Evolutionary conservation across 1,140 invertebrate species (phyloP).

Genomic region (Proales similis): DNA sequence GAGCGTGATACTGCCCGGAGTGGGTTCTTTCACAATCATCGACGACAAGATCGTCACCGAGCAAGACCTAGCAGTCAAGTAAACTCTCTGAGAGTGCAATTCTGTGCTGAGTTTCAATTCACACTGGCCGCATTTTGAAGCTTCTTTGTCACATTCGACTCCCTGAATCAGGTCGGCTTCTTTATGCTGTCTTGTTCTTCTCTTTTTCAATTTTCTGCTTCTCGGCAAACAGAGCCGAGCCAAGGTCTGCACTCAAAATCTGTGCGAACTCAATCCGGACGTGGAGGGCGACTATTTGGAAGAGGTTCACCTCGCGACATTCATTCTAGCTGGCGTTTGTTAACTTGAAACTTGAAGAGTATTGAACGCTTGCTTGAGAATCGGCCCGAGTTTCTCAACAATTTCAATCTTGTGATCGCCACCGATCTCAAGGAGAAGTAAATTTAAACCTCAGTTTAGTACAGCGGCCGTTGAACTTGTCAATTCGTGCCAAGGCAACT

Average conservation of each 20-base stretch:
- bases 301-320: constrained; percentile 56
- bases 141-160: constrained; percentile 21
- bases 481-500: constrained; percentile 57
- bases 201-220: not conserved
- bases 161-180: constrained; percentile 5
- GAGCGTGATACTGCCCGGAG: constrained; percentile 80
- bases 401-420: constrained; percentile 78
- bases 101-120: not conserved
- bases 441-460: constrained; percentile 40
- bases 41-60: constrained; percentile 62
- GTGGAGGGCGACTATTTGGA: constrained; percentile 84
- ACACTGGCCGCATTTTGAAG: constrained; percentile 12
- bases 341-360: constrained; percentile 49
- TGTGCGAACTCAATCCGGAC: constrained; percentile 85
- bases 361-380: constrained; percentile 72
- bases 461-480: constrained; percentile 12
- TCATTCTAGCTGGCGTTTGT: not conserved
- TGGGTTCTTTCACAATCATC: constrained; percentile 90
- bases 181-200: not conserved
- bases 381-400: constrained; percentile 78
- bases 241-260: constrained; percentile 67
- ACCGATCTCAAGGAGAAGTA: constrained; percentile 75
- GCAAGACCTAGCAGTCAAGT: constrained; percentile 34
- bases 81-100: not conserved
- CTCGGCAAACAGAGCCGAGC: constrained; percentile 67